Evolutionary conservation across 2,797 vertebrate species (phyloP).

Genomic region (Poeciliopsis presidionis): DNA sequence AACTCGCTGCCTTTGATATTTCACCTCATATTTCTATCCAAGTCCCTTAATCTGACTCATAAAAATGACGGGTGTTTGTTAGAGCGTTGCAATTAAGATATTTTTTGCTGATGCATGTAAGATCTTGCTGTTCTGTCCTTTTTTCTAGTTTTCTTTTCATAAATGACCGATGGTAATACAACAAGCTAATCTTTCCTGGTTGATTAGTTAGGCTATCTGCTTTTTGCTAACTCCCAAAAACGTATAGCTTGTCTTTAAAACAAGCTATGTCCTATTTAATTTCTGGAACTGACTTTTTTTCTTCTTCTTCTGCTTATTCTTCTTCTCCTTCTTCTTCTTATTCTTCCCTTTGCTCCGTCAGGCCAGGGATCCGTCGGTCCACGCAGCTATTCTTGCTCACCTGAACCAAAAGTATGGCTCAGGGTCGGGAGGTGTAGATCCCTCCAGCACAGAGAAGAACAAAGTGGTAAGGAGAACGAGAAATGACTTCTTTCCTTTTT

Average conservation of each 20-base stretch:
- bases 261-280: neutral
- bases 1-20: neutral
- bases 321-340: no score
- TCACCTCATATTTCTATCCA: neutral
- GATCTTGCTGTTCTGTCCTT: neutral
- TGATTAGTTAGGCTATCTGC: neutral
- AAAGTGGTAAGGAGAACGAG: constrained; percentile 78
- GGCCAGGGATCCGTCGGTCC: constrained; percentile 98
- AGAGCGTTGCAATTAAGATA: neutral
- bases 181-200: neutral
- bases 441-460: constrained; percentile 81
- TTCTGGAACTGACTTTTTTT: neutral
- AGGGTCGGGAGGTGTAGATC: constrained; percentile 84
- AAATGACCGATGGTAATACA: neutral
- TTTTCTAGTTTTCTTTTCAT: neutral
- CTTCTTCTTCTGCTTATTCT: no score
- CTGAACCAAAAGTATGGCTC: constrained; percentile 98
- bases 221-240: neutral
- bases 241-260: neutral
- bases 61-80: neutral
- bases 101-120: neutral
- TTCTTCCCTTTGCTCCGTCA: constrained; percentile 48
- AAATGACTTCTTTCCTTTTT: neutral
- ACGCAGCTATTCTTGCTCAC: constrained; percentile 97
- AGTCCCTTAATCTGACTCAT: neutral